Base-by-base conservation (phyloP, 2,888 invertebrate species). In the Nephrocerus scutellatus region DNA sequence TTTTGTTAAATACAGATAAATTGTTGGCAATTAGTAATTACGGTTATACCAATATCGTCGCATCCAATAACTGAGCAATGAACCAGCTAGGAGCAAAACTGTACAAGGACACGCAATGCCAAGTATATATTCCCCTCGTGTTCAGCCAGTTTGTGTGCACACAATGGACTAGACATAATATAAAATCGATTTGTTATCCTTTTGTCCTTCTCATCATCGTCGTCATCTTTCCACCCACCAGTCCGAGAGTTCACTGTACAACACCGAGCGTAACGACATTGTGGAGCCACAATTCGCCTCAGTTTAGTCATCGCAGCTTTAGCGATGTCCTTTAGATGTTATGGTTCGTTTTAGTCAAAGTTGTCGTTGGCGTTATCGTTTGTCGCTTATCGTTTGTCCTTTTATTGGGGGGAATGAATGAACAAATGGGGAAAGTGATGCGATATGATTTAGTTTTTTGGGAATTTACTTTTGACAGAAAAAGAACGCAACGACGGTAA, bases 361-460 rank as follows among this genome's bases (percentile, higher is more conserved):
- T n/a, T n/a, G n/a, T 25, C 13, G 25, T 25, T 25, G 25, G 9
- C 19, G 30, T 30, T 30, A 30, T 30, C 30, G 16, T 30, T 30
- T 30, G 20, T 30, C 12, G 30, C 16, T n/a, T n/a, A n/a, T n/a
- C n/a, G n/a, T n/a, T n/a, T 19, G 3, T 15, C 14, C 3, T 10
- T 5, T 18, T 16, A 7, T 30, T n/a, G 13, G 16, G 5, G 21
- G 22, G 7, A 12, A 6, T 13, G 22, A 32, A 10, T 24, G 33
- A 25, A 24, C 15, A 10, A 10, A n/a, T 14, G 33, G 5, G 19
- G 16, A 24, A 18, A 33, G 18, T 15, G 24, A 20, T n/a, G 6
- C 16, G 7, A 35, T 35, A 35, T 22, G 30, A 20, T 19, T 28
- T 12, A 18, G 22, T 32, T 33, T 29, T 39, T 39, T 33, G 33